These are phyloP conservation scores for Crypturellus undulatus DNA, from an alignment of 2,113 vertebrate species.

Conservation along the genomic window DNA sequence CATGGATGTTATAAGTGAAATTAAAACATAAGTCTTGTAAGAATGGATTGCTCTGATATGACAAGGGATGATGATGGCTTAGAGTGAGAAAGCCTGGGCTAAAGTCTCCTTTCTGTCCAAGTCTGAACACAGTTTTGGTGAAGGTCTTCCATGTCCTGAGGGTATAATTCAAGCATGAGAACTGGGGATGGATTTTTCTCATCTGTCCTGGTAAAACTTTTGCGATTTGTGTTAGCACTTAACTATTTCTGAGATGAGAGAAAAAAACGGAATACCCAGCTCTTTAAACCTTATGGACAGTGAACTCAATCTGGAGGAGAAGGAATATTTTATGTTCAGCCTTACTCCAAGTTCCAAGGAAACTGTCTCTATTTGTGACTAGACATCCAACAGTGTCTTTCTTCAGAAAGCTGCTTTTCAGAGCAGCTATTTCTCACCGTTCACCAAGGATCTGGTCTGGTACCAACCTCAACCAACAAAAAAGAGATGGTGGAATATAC, in stretches of 20 bases:
- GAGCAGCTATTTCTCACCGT: slow-evolving; percentile 9
- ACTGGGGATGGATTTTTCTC: neutral
- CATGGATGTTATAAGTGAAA: neutral
- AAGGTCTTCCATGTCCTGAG: neutral
- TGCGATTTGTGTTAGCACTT: neutral
- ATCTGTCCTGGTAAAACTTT: neutral
- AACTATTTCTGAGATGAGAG: neutral
- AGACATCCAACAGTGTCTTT: neutral
- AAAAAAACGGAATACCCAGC: neutral
- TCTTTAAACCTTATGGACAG: neutral
- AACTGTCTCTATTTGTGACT: neutral
- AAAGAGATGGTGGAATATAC: neutral
- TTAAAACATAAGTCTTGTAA: neutral
- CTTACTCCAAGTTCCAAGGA: neutral
- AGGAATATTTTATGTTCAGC: neutral
- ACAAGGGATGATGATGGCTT: neutral
- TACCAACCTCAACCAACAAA: neutral
- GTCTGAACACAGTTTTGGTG: neutral
- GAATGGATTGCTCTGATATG: neutral
- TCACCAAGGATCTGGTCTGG: neutral
- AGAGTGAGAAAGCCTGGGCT: neutral
- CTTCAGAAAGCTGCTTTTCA: slow-evolving; percentile 14
- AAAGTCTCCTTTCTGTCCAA: neutral
- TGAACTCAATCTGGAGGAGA: neutral
- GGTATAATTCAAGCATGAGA: neutral